Evolutionary conservation across 2,888 invertebrate species (phyloP).

Genomic region (Muschampia staudingeri): DNA sequence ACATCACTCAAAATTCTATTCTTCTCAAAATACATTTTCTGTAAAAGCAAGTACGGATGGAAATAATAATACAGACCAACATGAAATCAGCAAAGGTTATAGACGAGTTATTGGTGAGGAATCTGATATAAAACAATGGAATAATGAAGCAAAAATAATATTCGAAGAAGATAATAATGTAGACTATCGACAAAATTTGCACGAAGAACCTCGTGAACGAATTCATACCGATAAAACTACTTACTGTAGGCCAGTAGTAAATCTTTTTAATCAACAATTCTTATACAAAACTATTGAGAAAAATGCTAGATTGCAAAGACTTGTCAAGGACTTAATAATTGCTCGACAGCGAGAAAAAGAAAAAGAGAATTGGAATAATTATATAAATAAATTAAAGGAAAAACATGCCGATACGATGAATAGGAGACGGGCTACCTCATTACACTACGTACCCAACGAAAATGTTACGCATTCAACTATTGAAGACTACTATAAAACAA

Average conservation of each 20-base stretch:
- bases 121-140: not conserved
- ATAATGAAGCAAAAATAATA: not conserved
- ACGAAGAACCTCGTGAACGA: constrained; percentile 47
- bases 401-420: constrained; percentile 71
- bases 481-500: constrained; percentile 71
- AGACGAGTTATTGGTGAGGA: not conserved
- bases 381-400: constrained; percentile 79
- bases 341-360: constrained; percentile 77
- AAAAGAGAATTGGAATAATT: constrained; percentile 79
- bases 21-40: constrained; percentile 62
- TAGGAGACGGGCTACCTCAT: not conserved
- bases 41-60: too few relatives aligned
- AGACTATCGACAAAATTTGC: not conserved
- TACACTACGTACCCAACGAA: constrained; percentile 28
- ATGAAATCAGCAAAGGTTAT: not conserved
- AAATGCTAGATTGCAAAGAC: constrained; percentile 75
- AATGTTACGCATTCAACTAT: constrained; percentile 62
- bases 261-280: constrained; percentile 74
- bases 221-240: constrained; percentile 75
- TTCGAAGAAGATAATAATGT: not conserved
- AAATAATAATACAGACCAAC: not conserved
- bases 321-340: constrained; percentile 75
- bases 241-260: constrained; percentile 74
- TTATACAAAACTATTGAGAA: constrained; percentile 75
- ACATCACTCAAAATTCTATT: not conserved